Percentiles rank a stretch among this genome's conserved stretches.
These are phyloP conservation scores for Drosophila dunni DNA, from an alignment of 1,140 invertebrate genomes.

Conservation along the genomic window DNA sequence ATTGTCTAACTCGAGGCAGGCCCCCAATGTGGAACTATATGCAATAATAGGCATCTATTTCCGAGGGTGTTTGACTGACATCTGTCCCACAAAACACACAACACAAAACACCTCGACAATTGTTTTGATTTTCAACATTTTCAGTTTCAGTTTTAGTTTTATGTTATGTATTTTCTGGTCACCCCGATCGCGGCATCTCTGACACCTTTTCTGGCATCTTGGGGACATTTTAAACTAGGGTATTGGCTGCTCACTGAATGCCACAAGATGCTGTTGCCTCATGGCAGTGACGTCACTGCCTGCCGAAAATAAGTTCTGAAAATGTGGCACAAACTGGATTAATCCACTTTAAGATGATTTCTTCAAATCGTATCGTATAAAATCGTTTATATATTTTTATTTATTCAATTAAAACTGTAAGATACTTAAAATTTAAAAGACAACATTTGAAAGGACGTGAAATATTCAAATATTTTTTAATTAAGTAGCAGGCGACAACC, in stretches of 20 bases:
- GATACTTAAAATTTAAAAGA: too few relatives aligned
- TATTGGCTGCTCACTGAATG: neutral
- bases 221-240: neutral
- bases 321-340: conserved; percentile 9
- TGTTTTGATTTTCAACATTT: conserved; percentile 51
- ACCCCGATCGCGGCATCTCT: neutral
- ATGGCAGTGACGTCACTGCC: conserved; percentile 19
- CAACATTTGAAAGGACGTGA: too few relatives aligned
- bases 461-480: too few relatives aligned
- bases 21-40: neutral
- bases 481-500: too few relatives aligned
- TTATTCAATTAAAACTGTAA: too few relatives aligned
- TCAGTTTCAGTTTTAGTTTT: neutral
- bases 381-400: too few relatives aligned
- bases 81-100: conserved; percentile 31
- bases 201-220: neutral
- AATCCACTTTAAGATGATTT: conserved; percentile 5
- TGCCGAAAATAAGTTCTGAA: conserved; percentile 1
- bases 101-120: conserved; percentile 44
- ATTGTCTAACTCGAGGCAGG: neutral
- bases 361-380: too few relatives aligned
- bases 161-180: conserved; percentile 36
- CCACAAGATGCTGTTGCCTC: neutral
- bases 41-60: conserved; percentile 19
- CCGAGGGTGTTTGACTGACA: conserved; percentile 47